Evolutionary conservation across 2,888 invertebrate genomes (phyloP).

Genomic region (Rhamnusium bicolor): DNA sequence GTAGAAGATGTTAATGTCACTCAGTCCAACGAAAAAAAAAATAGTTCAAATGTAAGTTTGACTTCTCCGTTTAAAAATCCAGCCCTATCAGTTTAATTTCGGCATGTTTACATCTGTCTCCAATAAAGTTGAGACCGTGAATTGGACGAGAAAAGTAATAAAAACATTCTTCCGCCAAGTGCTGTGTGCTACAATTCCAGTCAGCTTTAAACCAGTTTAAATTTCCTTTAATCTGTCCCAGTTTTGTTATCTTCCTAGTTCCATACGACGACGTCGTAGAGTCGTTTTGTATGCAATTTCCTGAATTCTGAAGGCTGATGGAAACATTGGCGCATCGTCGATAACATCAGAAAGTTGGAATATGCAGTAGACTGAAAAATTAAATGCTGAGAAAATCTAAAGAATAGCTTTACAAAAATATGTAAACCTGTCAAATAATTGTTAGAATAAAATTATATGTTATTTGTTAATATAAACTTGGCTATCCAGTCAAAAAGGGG

Average conservation of each 20-base stretch:
- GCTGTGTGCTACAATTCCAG: slow-evolving; percentile 3
- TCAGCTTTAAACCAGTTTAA: slow-evolving; percentile 2
- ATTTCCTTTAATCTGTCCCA: slow-evolving; percentile 34
- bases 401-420: neutral
- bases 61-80: neutral
- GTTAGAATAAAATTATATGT: neutral
- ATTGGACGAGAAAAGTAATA: slow-evolving; percentile 1
- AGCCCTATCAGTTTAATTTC: slow-evolving; percentile 3
- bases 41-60: neutral
- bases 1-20: neutral
- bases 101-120: slow-evolving; percentile 13
- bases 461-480: too few species aligned
- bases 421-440: neutral
- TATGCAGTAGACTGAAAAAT: neutral
- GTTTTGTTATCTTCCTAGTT: slow-evolving; percentile 32
- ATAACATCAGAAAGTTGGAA: neutral
- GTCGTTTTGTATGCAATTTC: slow-evolving; percentile 33
- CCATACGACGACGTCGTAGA: slow-evolving; percentile 4
- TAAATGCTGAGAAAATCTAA: neutral
- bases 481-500: too few species aligned
- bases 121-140: neutral
- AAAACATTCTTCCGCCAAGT: slow-evolving; percentile 19
- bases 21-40: neutral
- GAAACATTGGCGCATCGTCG: slow-evolving; percentile 9
- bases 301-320: neutral